A percentile compares a stretch with the other conserved stretches of the same genome.
Conservation (phyloP, 2,797 vertebrate genomes). For the Sebastes trivittatus region DNA sequence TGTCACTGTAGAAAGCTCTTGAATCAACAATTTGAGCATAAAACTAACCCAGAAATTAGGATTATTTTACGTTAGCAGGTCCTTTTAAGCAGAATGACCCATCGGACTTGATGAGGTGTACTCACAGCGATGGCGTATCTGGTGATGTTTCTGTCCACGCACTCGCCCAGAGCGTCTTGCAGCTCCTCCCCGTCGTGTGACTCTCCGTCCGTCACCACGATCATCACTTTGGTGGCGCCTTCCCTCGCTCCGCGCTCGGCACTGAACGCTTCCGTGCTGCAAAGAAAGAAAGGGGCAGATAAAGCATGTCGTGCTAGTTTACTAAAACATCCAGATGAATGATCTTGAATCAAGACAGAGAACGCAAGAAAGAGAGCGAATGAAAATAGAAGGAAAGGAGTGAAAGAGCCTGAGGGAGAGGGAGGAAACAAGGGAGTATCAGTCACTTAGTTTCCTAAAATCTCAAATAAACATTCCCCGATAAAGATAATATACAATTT, state of each 20-base stretch:
- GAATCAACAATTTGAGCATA: background rate
- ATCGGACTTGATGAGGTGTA: background rate
- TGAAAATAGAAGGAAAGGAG: background rate
- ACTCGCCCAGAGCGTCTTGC: slow-evolving; percentile 83
- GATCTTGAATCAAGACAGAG: background rate
- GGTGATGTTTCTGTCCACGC: slow-evolving; percentile 88
- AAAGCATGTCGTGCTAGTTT: background rate
- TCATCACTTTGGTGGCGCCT: slow-evolving; percentile 90
- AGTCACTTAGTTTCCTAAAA: slow-evolving; percentile 22
- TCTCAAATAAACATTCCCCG: slow-evolving; percentile 43
- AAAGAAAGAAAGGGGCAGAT: background rate
- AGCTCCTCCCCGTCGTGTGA: slow-evolving; percentile 96
- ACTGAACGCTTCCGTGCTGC: slow-evolving; percentile 92
- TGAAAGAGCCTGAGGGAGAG: slow-evolving; percentile 21
- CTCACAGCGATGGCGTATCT: slow-evolving; percentile 96
- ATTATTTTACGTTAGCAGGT: background rate
- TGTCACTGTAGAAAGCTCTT: background rate
- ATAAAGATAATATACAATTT: slow-evolving; percentile 44
- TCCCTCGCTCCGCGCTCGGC: slow-evolving; percentile 85
- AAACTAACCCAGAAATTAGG: background rate
- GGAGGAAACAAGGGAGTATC: slow-evolving; percentile 22
- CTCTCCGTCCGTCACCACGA: slow-evolving; percentile 96
- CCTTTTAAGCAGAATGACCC: background rate
- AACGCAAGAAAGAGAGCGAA: background rate
- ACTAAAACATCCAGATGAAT: background rate